These are phyloP conservation scores for Acanthoscelides obtectus DNA, from an alignment of 2,888 invertebrate genomes.

Conservation along the genomic window DNA sequence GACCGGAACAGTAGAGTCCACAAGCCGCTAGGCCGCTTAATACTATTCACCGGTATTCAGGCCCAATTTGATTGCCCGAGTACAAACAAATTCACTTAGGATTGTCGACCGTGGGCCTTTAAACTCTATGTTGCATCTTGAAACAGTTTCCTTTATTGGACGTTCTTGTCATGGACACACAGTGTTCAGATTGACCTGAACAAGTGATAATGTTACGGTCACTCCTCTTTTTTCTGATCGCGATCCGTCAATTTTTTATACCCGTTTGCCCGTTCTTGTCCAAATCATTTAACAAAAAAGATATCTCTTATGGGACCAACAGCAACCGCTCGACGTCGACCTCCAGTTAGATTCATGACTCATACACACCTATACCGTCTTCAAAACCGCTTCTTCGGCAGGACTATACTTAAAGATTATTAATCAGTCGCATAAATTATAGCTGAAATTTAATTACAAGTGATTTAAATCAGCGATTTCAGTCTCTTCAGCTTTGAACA, in stretches of 20 bases:
- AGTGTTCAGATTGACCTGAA: no score
- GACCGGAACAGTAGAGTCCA: no score
- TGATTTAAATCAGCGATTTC: conserved; percentile 10
- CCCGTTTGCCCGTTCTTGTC: not conserved
- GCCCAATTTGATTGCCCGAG: no score
- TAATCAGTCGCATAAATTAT: not conserved
- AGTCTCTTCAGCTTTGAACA: conserved; percentile 6
- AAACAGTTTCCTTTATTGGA: no score
- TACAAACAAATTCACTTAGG: no score
- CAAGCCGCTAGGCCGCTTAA: no score
- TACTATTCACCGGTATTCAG: no score
- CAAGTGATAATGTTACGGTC: no score
- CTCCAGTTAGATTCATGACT: not conserved
- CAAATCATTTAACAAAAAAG: not conserved
- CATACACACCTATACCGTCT: not conserved
- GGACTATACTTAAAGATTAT: not conserved
- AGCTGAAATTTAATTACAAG: not conserved
- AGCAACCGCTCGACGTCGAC: not conserved
- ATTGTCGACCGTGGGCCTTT: no score
- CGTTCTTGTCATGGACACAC: no score
- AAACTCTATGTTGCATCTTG: no score
- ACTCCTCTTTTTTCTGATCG: no score
- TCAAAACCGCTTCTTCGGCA: not conserved
- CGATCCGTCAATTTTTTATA: not conserved
- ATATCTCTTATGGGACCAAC: not conserved